Evolutionary conservation across 2,113 vertebrate species (phyloP).

Genomic region (Hyaena hyaena): DNA sequence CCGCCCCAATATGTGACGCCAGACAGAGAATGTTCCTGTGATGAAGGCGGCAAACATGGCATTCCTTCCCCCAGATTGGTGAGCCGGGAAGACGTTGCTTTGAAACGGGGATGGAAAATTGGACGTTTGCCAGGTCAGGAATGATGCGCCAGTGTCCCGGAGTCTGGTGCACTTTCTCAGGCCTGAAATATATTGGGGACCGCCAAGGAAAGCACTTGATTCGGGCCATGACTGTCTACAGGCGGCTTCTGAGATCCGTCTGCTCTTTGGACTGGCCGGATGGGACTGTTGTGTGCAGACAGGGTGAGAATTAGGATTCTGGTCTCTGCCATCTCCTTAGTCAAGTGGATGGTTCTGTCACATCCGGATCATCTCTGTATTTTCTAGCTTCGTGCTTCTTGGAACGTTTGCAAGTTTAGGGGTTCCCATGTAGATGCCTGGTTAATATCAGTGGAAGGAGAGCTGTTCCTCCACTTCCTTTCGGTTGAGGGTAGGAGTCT

Average conservation of each 20-base stretch:
- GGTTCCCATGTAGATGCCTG: background rate
- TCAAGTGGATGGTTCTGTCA: background rate
- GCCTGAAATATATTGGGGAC: background rate
- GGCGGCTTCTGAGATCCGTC: background rate
- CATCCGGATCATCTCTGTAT: background rate
- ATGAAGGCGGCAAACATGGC: too few relatives aligned
- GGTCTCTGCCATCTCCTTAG: background rate
- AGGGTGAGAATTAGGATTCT: background rate
- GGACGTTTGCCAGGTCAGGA: background rate
- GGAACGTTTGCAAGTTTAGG: background rate
- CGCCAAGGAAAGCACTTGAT: background rate
- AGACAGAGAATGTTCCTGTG: background rate
- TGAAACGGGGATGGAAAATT: background rate
- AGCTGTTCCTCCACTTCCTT: background rate
- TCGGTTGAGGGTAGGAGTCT: fast-evolving
- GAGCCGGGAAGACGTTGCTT: background rate
- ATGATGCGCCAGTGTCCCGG: too few relatives aligned
- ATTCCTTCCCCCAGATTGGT: background rate
- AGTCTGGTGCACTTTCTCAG: background rate
- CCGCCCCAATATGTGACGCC: fast-evolving
- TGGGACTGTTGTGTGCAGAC: too few relatives aligned
- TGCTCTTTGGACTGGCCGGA: background rate
- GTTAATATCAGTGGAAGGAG: background rate
- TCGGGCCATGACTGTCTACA: fast-evolving
- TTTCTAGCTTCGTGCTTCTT: background rate